Percentiles rank a stretch among this genome's conserved stretches.
Conservation (phyloP, 2,113 vertebrate genomes). For the Oncorhynchus keta region DNA sequence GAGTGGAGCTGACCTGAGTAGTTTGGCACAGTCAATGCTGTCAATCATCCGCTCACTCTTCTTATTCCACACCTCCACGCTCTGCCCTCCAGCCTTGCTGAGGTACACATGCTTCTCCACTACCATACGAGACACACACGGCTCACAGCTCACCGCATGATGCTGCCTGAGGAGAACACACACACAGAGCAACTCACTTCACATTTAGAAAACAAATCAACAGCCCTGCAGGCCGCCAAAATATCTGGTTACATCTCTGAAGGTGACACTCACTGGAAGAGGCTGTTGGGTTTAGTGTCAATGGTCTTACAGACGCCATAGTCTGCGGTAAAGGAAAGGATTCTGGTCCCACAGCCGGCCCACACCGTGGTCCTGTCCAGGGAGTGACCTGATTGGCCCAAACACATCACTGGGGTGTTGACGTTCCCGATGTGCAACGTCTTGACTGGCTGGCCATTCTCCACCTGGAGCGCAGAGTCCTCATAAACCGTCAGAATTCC, state of each 20-base stretch:
- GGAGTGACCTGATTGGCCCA: constrained; percentile 76
- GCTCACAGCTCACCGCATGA: constrained; percentile 72
- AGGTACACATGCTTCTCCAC: constrained; percentile 88
- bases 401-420: constrained; percentile 85
- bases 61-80: constrained; percentile 93
- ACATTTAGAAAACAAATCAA: neutral
- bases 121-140: constrained; percentile 84
- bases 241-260: neutral
- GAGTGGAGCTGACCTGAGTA: constrained; percentile 78
- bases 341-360: constrained; percentile 88
- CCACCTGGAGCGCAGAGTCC: constrained; percentile 86
- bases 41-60: constrained; percentile 85
- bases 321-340: constrained; percentile 81
- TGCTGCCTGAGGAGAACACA: constrained; percentile 70
- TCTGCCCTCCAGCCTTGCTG: constrained; percentile 84
- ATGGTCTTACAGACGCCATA: constrained; percentile 83
- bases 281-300: constrained; percentile 80
- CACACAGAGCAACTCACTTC: constrained; percentile 9
- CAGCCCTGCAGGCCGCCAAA: too few species aligned
- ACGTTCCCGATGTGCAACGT: constrained; percentile 76
- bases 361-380: constrained; percentile 80
- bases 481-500: constrained; percentile 87
- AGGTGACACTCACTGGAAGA: constrained; percentile 77
- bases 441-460: constrained; percentile 76
- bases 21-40: constrained; percentile 84